A percentile compares a stretch with the other conserved stretches of the same genome.
These are phyloP conservation scores for Bos javanicus DNA, from an alignment of 2,113 vertebrate genomes.

Conservation along the genomic window DNA sequence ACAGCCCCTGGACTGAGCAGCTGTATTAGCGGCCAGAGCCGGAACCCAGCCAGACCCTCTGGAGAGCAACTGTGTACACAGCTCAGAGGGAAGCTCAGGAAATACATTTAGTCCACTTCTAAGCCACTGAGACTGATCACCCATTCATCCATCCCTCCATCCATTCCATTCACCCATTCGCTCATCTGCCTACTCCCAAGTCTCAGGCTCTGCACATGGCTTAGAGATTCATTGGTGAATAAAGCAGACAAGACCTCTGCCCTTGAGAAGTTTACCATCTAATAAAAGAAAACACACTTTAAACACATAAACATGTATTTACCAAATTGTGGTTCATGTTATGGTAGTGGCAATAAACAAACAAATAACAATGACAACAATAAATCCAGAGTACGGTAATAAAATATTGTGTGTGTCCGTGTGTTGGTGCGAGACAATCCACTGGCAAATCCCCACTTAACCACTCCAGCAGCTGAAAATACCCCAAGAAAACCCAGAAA, in stretches of 20 bases:
- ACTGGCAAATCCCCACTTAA: neutral
- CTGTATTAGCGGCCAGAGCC: neutral
- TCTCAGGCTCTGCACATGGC: rapidly evolving
- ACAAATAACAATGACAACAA: neutral
- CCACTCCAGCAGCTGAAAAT: neutral
- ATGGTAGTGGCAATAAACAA: neutral
- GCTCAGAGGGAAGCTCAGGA: neutral
- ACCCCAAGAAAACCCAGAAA: neutral
- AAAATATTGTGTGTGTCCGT: neutral
- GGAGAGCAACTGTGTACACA: neutral
- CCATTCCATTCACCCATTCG: neutral
- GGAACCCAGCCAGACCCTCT: neutral
- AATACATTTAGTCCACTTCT: neutral
- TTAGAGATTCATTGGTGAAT: neutral
- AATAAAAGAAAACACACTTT: neutral
- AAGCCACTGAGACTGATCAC: neutral
- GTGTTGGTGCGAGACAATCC: too few relatives aligned
- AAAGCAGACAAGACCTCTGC: neutral
- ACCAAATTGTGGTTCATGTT: neutral
- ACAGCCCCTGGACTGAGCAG: neutral
- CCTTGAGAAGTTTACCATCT: neutral
- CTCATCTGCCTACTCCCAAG: neutral
- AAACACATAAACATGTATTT: neutral
- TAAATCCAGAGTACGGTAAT: neutral
- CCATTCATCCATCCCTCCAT: neutral